Base-by-base conservation (phyloP, 2,113 vertebrate species). In the Nyctereutes procyonoides region DNA sequence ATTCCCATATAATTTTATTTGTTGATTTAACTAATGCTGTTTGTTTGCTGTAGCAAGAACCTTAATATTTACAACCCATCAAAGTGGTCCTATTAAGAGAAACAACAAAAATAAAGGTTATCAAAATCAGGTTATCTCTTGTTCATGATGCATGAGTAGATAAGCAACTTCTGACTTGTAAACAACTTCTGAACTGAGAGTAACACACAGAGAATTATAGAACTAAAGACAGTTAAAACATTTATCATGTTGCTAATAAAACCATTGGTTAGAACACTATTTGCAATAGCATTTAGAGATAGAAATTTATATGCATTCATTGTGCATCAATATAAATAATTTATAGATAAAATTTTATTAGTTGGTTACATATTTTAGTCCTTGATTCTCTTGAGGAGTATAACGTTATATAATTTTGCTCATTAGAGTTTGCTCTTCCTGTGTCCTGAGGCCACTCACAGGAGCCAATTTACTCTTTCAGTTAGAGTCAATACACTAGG, bases 261-360 rank as follows among this genome's bases (percentile, higher is more conserved):
- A 60, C 16, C 55, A 48, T 58, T 30, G 30, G 48, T 81, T 53
- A 85, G 38, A 90, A n/a, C 32, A 19, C 58, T 82, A 38, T 92
- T 88, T 92, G 3, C 88, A 63, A 65, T 15, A 65, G 55, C 35
- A 88, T 88, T 79, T 96, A 96, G 67, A 76, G 43, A 90, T 24
- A 55, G 24, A 53, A 80, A 86, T 96, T 88, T 71, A 28, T 76
- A 79, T 77, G 65, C 35, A 19, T 79, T 74, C 77, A 51, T 91
- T 94, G 60, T 26, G 91, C 60, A 12, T 73, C 60, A 73, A 24
- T 30, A 82, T 93, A 86, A 88, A 97, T 95, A 93, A 93, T 96
- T 81, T 88, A 96, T 60, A 67, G 35, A 30, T 73, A 56, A n/a
- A 80, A 7, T 88, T 55, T 83, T 73, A 85, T 96, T 77, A 86